A percentile compares a stretch with the other conserved stretches of the same genome.
These are phyloP conservation scores for Gavia stellata DNA, from an alignment of 2,113 vertebrate species.

Conservation along the genomic window DNA sequence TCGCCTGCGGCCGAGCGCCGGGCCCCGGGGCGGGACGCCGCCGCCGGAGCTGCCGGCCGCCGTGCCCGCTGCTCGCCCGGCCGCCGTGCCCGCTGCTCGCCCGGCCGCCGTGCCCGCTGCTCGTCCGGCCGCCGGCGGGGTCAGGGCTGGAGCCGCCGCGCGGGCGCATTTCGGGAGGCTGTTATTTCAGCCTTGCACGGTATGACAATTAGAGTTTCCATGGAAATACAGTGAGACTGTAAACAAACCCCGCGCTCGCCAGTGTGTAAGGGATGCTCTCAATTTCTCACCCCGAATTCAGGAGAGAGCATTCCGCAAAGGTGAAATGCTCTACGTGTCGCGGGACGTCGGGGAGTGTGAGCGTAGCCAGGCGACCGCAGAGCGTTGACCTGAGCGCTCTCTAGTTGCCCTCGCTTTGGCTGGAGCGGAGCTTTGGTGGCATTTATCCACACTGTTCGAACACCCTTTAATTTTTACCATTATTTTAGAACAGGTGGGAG, in stretches of 20 bases:
- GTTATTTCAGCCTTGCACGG: background rate
- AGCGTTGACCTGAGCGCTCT: accelerated
- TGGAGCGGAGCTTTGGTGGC: background rate
- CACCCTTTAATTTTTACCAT: background rate
- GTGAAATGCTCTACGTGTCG: background rate
- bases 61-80: too few relatives aligned
- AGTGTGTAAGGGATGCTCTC: background rate
- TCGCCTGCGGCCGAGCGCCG: background rate
- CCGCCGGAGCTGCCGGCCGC: too few relatives aligned
- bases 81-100: too few relatives aligned
- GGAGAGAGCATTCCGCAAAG: background rate
- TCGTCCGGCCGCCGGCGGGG: background rate
- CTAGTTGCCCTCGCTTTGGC: accelerated
- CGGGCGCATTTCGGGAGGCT: background rate
- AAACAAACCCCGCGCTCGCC: background rate
- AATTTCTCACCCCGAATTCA: accelerated
- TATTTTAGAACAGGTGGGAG: background rate
- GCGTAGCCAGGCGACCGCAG: accelerated
- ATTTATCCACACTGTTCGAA: background rate
- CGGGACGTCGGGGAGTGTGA: accelerated
- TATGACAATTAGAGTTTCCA: constrained; percentile 24
- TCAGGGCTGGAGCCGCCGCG: background rate
- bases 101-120: background rate
- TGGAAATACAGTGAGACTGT: background rate
- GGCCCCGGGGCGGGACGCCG: background rate